Evolutionary conservation across 2,113 vertebrate genomes (phyloP).

Genomic region (Leuciscus idus): DNA sequence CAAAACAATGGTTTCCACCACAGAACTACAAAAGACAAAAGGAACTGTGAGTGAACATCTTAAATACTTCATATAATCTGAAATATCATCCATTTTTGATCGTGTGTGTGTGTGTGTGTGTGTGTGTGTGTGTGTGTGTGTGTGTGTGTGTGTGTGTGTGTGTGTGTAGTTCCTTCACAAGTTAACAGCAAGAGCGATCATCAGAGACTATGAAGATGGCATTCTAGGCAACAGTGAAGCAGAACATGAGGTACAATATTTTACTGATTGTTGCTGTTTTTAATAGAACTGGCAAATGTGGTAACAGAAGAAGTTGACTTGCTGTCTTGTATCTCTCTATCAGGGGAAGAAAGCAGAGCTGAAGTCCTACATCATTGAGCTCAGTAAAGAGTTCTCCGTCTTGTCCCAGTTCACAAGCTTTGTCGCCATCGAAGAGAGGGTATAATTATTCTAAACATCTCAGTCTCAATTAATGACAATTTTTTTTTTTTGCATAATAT

Average conservation of each 20-base stretch:
- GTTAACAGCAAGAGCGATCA: slow-evolving; percentile 84
- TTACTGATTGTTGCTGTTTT: not conserved
- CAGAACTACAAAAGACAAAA: slow-evolving; percentile 86
- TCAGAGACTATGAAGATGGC: slow-evolving; percentile 87
- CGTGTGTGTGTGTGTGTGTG: too few relatives aligned
- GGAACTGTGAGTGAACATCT: slow-evolving; percentile 79
- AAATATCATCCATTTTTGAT: not conserved
- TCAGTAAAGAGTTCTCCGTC: slow-evolving; percentile 87
- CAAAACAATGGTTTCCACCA: slow-evolving; percentile 85
- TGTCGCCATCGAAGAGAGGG: slow-evolving; percentile 87
- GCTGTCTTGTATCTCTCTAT: slow-evolving; percentile 5
- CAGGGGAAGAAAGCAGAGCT: slow-evolving; percentile 84
- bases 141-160: slow-evolving; percentile 16
- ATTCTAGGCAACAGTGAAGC: slow-evolving; percentile 77
- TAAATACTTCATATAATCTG: not conserved
- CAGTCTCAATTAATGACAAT: too few relatives aligned
- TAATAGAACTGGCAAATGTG: not conserved
- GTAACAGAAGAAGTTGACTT: not conserved
- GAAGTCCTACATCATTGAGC: slow-evolving; percentile 80
- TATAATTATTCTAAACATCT: slow-evolving; percentile 61
- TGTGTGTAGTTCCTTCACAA: slow-evolving; percentile 84
- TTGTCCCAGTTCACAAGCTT: slow-evolving; percentile 91
- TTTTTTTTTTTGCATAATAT: too few relatives aligned
- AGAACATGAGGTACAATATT: slow-evolving; percentile 81
- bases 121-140: not conserved